Evolutionary conservation across 2,888 invertebrate genomes (phyloP).

Genomic region (Bombyx huttoni): DNA sequence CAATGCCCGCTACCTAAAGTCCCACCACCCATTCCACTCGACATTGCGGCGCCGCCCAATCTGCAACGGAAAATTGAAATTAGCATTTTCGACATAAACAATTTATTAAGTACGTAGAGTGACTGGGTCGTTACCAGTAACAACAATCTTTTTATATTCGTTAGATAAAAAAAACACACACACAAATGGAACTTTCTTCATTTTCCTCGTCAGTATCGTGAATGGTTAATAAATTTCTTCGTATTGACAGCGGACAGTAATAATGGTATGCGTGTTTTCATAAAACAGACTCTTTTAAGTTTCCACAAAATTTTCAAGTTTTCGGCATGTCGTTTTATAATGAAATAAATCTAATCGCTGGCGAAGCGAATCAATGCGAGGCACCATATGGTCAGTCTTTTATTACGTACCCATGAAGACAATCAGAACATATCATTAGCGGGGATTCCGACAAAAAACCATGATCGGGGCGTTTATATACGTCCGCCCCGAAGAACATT

Average conservation of each 20-base stretch:
- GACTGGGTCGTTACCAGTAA: not conserved
- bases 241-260: not conserved
- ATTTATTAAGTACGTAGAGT: not conserved
- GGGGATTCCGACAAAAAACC: constrained; percentile 54
- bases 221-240: not conserved
- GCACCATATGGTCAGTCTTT: constrained; percentile 53
- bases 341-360: constrained; percentile 28
- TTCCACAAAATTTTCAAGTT: not conserved
- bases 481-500: constrained; percentile 58
- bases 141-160: not conserved
- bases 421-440: constrained; percentile 67
- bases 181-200: not conserved
- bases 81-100: not conserved
- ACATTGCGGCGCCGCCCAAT: constrained; percentile 69
- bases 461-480: constrained; percentile 55
- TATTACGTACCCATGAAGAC: constrained; percentile 40
- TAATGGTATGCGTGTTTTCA: too few species aligned
- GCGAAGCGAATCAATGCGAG: constrained; percentile 42
- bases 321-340: not conserved
- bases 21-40: constrained; percentile 75
- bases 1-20: too few species aligned
- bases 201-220: not conserved
- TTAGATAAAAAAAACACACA: not conserved
- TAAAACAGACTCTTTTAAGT: too few species aligned
- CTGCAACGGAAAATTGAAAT: constrained; percentile 22